Conservation (phyloP, 1,140 invertebrate species). For the Nylanderia fulva region DNA sequence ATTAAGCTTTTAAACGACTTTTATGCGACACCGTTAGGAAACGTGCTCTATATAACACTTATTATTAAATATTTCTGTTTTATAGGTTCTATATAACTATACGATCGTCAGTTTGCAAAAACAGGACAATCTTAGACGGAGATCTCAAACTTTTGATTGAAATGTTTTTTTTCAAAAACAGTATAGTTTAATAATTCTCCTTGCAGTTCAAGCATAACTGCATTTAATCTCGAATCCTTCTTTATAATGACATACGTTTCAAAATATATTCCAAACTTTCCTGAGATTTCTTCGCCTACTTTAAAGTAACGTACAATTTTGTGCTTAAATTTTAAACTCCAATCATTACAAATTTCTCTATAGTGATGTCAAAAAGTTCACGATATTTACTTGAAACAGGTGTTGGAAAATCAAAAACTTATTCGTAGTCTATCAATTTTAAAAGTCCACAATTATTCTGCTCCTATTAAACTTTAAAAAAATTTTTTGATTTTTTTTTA, state of each 20-base stretch:
- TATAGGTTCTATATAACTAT: not conserved
- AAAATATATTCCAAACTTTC: conserved; percentile 17
- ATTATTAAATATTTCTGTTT: conserved; percentile 16
- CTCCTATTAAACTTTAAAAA: not conserved
- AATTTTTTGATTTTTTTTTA: not conserved
- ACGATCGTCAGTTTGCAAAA: not conserved
- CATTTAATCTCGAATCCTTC: not conserved
- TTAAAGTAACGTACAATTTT: conserved; percentile 18
- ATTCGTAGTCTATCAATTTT: not conserved
- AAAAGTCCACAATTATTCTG: not conserved
- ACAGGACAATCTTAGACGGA: not conserved
- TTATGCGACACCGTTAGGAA: conserved; percentile 6
- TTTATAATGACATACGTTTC: not conserved
- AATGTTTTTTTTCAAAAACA: not conserved
- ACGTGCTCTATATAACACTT: not conserved
- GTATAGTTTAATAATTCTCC: not conserved
- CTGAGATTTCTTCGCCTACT: not conserved
- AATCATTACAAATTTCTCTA: conserved; percentile 7
- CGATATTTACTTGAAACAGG: not conserved
- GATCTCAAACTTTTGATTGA: not conserved
- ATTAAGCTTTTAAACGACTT: conserved; percentile 43
- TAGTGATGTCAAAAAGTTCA: conserved; percentile 17
- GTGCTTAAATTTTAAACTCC: not conserved
- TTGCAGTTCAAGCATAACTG: not conserved
- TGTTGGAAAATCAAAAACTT: not conserved